Evolutionary conservation across 1,140 invertebrate genomes (phyloP), one percentile per base, ranked within the genome.

Genomic region (Lethrus apterus): DNA sequence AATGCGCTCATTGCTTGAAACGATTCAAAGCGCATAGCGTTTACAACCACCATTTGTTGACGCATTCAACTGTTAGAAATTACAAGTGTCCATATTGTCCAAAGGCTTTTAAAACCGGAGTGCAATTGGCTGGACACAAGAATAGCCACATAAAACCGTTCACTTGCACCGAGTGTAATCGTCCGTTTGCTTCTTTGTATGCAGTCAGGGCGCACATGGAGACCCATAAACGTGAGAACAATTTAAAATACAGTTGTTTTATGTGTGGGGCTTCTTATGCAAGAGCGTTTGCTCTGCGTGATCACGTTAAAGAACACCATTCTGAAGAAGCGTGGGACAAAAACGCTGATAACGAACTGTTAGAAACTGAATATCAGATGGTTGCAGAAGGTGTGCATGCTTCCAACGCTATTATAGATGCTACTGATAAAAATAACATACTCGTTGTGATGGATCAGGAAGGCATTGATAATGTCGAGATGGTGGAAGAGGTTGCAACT

Each of bases 121-220:
- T 86, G 0, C 83, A 85, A 60, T 66, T 86, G 0, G 79, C 80
- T 2, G 81, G 81, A 0, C 84, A 86, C 53, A 84, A 80, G 58
- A 85, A 86, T 52, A 84, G 78, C 13, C 84, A 86, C 50, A 85
- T 79, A 0, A 86, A 86, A 60, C 84, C 84, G 0, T 86, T 83
- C 52, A 73, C 75, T 1, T 86, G 84, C 49, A 77, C 73, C 8
- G 75, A 80, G 44, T 86, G 84, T 60, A 79, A 79, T 58, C 69
- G 84, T 36, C 82, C 82, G 0, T 86, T 86, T 56, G 77, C 82
- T 1, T 82, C 82, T 0, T 57, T 86, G 1, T 86, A 85, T 52
- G 80, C 81, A 0, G 81, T 83, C 0, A 74, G 80, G 17, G 69
- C 75, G 1, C 84, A 86, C 52, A 84, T 84, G 66, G 73, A 78